Evolutionary conservation across 2,888 invertebrate species (phyloP).

Genomic region (Trachelus stipa): DNA sequence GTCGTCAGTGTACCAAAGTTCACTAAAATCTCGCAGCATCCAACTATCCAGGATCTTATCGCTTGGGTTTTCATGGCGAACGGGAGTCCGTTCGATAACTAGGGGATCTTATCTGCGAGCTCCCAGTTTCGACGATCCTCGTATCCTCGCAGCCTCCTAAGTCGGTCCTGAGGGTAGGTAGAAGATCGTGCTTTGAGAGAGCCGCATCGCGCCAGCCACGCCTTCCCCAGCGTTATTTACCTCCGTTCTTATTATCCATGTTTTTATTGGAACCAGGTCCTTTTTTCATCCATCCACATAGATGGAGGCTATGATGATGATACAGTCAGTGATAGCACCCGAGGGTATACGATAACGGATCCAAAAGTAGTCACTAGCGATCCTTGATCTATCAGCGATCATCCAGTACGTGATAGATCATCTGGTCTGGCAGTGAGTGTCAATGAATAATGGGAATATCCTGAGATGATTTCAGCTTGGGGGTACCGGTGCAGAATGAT

Average conservation of each 20-base stretch:
- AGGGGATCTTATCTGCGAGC: conserved; percentile 63
- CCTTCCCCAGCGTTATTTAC: conserved; percentile 58
- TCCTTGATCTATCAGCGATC: not conserved
- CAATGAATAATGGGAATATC: not conserved
- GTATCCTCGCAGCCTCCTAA: conserved; percentile 13
- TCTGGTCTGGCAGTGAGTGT: not conserved
- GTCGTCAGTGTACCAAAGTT: not conserved
- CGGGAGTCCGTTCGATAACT: conserved; percentile 61
- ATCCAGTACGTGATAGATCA: not conserved
- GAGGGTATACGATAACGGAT: not conserved
- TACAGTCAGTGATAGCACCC: not conserved
- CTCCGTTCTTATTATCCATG: conserved; percentile 42
- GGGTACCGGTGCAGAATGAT: not conserved
- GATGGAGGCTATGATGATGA: not conserved
- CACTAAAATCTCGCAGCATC: not conserved
- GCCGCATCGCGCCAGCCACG: conserved; percentile 59
- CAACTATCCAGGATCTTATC: not conserved
- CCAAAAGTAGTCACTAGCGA: not conserved
- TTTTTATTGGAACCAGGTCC: conserved; percentile 37
- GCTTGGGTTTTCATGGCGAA: conserved; percentile 34
- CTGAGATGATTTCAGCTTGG: not conserved
- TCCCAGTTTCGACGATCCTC: conserved; percentile 57
- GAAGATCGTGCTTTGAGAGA: conserved; percentile 54
- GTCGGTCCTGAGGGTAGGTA: conserved; percentile 19
- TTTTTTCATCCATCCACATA: not conserved